Evolutionary conservation across 2,888 invertebrate genomes (phyloP), one percentile per base, ranked within the genome.

Genomic region (Trichopria drosophilae): DNA sequence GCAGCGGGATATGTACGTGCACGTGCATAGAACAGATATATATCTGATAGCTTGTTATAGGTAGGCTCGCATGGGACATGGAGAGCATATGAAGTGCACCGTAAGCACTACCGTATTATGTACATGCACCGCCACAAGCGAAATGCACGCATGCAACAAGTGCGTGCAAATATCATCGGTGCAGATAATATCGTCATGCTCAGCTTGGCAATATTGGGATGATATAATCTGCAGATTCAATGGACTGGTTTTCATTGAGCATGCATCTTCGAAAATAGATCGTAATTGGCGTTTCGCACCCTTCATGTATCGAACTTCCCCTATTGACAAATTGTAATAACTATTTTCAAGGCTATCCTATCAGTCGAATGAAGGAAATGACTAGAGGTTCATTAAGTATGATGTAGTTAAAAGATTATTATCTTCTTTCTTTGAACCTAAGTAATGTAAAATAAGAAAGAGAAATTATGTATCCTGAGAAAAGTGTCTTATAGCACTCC

Each of bases 71-170:
- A 60, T 61, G 66, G 69, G 71, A 70, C 72, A 67, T 73, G 68
- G 67, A 73, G 73, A 69, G 71, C 69, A 69, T 72, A 70, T 72
- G 69, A 72, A 73, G 71, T 72, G 70, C 71, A 72, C 65, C 63
- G 67, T 65, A 71, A 70, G 67, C 70, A 68, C 68, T 64, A 60
- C 50, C 65, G 59, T 66, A 67, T 68, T 66, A 67, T 66, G 64
- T 67, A 65, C 63, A 64, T 62, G 65, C 59, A 58, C 64, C 63
- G 63, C 64, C 65, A 66, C 63, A 60, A 63, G 63, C 66, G 59
- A 64, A 66, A 65, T 65, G 66, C 62, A 70, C 67, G 70, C 69
- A 71, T 68, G 72, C 73, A 72, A 74, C 73, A 73, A 73, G 74
- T 73, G 71, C 72, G 71, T 68, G 64, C 59, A 65, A 70, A 72